A percentile compares a stretch with the other conserved stretches of the same genome.
These are phyloP conservation scores for Teleopsis dalmanni DNA, from an alignment of 1,140 invertebrate genomes.

Conservation along the genomic window DNA sequence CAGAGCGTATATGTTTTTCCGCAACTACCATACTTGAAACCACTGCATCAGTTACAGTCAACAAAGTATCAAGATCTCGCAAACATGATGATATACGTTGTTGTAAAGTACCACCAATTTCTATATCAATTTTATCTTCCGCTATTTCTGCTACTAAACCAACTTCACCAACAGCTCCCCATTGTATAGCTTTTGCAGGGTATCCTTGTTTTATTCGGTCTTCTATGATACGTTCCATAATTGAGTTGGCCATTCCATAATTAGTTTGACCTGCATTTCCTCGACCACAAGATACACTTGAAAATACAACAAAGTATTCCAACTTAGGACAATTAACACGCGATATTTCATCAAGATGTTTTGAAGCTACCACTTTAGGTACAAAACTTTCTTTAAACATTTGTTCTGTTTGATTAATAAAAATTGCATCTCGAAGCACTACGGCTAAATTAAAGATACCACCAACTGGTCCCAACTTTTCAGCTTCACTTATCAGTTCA, in stretches of 20 bases:
- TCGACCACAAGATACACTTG: conserved; percentile 78
- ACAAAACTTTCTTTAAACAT: conserved; percentile 50
- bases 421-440: conserved; percentile 54
- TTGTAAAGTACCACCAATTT: conserved; percentile 73
- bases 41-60: conserved; percentile 56
- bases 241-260: conserved; percentile 70
- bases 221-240: conserved; percentile 68
- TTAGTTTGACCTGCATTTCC: conserved; percentile 86
- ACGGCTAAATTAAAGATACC: conserved; percentile 80
- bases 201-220: conserved; percentile 47
- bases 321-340: conserved; percentile 52
- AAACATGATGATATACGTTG: conserved; percentile 77
- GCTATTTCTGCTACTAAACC: conserved; percentile 73
- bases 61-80: conserved; percentile 57
- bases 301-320: conserved; percentile 70
- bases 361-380: conserved; percentile 56
- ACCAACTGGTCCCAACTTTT: conserved; percentile 57
- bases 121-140: conserved; percentile 67
- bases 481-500: conserved; percentile 55
- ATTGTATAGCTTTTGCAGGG: conserved; percentile 61
- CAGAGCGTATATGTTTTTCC: conserved; percentile 54
- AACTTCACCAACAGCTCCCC: conserved; percentile 64
- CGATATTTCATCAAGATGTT: conserved; percentile 53
- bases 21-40: conserved; percentile 74
- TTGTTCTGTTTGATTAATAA: conserved; percentile 56